These are phyloP conservation scores for Meandrusa payeni DNA, from an alignment of 2,888 invertebrate species.

Conservation along the genomic window DNA sequence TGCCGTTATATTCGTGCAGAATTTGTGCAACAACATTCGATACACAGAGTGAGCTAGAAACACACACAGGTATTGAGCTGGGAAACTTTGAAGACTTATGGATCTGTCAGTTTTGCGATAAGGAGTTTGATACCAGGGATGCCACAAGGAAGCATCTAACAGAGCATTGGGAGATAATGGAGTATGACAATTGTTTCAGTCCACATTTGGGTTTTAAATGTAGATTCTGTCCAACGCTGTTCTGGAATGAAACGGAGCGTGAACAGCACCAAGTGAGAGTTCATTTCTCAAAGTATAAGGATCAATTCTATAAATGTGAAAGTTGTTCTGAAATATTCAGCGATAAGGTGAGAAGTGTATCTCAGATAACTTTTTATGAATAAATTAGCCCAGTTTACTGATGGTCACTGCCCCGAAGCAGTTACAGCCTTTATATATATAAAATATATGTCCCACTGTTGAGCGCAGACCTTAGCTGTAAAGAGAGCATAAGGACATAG, in stretches of 20 bases:
- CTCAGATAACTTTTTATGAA: no score
- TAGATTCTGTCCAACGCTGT: constrained; percentile 65
- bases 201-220: constrained; percentile 76
- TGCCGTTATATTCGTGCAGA: constrained; percentile 60
- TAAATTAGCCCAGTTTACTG: no score
- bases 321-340: constrained; percentile 59
- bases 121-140: constrained; percentile 64
- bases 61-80: constrained; percentile 52
- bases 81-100: constrained; percentile 68
- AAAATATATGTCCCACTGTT: no score
- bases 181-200: constrained; percentile 68
- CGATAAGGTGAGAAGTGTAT: constrained; percentile 67
- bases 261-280: constrained; percentile 63
- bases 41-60: constrained; percentile 49
- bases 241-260: constrained; percentile 75
- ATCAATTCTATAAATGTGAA: constrained; percentile 65
- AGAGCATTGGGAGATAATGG: constrained; percentile 55
- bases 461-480: no score
- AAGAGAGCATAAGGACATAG: no score
- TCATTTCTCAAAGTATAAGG: constrained; percentile 54
- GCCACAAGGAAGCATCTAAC: constrained; percentile 55
- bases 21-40: constrained; percentile 65
- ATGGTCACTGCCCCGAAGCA: no score
- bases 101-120: constrained; percentile 76
- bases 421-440: no score